These are phyloP conservation scores for Mastigias papua DNA, from an alignment of 30 jellyfish, hydroid and myxozoan genomes.

Conservation along the genomic window DNA sequence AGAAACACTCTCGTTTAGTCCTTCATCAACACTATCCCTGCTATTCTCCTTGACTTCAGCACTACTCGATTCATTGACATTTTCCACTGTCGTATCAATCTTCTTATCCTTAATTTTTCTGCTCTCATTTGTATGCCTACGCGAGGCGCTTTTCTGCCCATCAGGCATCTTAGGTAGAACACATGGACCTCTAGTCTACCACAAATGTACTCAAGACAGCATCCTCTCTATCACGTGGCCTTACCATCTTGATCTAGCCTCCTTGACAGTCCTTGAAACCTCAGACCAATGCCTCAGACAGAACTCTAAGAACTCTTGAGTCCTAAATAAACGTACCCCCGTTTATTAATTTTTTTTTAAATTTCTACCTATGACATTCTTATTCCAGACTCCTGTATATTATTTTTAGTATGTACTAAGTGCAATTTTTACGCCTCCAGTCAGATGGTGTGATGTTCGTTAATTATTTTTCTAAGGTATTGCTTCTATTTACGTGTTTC, in stretches of 20 bases:
- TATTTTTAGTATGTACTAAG: no score
- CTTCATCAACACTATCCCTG: neutral
- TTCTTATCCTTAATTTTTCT: constrained; percentile 16
- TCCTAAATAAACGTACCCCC: no score
- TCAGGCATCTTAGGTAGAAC: neutral
- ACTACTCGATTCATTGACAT: neutral
- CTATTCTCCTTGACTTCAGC: neutral
- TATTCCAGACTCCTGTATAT: no score
- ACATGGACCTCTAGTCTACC: neutral
- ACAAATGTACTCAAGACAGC: neutral
- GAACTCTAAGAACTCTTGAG: no score
- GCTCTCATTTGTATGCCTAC: neutral
- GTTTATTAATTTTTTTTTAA: no score
- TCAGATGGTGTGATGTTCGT: no score
- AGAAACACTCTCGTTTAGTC: constrained; percentile 27
- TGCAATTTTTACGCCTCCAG: no score
- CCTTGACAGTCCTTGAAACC: neutral
- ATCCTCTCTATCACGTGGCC: neutral
- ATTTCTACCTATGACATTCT: no score
- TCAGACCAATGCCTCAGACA: no score
- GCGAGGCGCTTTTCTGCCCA: neutral
- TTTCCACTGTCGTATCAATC: neutral
- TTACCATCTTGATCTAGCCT: neutral
- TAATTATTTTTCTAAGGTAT: no score
- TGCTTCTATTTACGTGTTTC: no score